Evolutionary conservation across 92 coral and sea anemone genomes (phyloP).

Genomic region (Siderastrea siderea): DNA sequence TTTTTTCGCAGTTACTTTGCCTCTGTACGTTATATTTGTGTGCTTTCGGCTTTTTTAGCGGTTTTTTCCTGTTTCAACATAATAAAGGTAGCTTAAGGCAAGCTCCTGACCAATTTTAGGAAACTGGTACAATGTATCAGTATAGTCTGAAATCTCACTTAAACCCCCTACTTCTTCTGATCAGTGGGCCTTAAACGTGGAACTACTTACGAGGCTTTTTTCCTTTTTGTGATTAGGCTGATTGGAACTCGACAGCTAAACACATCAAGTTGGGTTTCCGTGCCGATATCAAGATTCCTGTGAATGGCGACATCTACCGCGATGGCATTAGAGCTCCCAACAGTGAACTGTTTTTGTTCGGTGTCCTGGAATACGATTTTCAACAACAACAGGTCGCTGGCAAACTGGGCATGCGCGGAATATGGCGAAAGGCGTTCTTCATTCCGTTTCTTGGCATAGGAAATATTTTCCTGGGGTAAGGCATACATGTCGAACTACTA

Average conservation of each 20-base stretch:
- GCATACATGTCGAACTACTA: not conserved
- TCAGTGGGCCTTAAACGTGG: not conserved
- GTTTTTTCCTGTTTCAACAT: too few species aligned
- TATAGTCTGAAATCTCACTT: too few species aligned
- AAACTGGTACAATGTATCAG: too few species aligned
- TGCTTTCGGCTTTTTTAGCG: too few species aligned
- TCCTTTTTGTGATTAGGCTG: constrained; percentile 71
- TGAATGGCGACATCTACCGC: constrained; percentile 89
- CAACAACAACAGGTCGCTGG: constrained; percentile 75
- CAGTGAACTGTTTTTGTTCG: constrained; percentile 86
- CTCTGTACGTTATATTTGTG: too few species aligned
- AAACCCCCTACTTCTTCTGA: too few species aligned
- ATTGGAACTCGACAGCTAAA: constrained; percentile 80
- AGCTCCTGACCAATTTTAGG: too few species aligned
- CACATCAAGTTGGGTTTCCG: constrained; percentile 87
- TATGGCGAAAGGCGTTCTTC: constrained; percentile 92
- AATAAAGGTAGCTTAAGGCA: too few species aligned
- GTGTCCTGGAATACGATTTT: constrained; percentile 86
- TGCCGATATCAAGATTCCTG: constrained; percentile 93
- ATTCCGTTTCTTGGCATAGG: constrained; percentile 90
- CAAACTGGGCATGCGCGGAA: constrained; percentile 89
- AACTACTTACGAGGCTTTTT: not conserved
- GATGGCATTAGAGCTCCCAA: constrained; percentile 93
- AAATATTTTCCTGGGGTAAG: constrained; percentile 89
- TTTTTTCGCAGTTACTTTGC: too few species aligned